Conservation (phyloP, 2,113 vertebrate species). For the Chloropsis hardwickii region DNA sequence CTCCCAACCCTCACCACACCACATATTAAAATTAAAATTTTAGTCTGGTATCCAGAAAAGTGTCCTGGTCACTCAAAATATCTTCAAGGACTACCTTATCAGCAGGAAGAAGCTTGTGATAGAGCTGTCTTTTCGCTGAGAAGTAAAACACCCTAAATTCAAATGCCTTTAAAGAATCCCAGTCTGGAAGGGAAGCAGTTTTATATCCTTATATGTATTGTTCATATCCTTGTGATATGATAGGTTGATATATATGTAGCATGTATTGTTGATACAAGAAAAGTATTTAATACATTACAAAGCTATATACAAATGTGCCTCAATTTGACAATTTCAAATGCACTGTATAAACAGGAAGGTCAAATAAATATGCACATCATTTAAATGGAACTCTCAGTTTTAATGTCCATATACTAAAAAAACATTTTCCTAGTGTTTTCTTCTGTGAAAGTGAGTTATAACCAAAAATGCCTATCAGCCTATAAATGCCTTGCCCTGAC, state of each 20-base stretch:
- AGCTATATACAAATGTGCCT: background rate
- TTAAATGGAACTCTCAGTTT: background rate
- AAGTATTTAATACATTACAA: background rate
- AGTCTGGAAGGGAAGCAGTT: background rate
- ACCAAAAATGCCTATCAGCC: background rate
- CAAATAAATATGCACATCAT: background rate
- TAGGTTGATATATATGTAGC: background rate
- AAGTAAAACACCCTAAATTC: background rate
- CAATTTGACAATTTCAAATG: background rate
- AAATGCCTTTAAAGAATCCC: background rate
- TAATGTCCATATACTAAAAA: background rate
- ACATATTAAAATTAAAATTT: background rate
- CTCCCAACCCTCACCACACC: background rate
- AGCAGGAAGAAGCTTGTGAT: background rate
- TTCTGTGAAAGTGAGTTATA: background rate
- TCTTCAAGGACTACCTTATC: background rate
- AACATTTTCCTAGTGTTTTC: background rate
- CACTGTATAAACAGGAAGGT: background rate
- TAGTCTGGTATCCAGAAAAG: background rate
- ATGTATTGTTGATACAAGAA: background rate
- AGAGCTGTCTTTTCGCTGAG: background rate
- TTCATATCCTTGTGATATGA: background rate
- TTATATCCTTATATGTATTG: background rate
- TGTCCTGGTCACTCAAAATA: background rate
- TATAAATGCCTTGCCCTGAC: background rate